Conservation (phyloP, 2,888 invertebrate genomes). For the Unio delphinus region DNA sequence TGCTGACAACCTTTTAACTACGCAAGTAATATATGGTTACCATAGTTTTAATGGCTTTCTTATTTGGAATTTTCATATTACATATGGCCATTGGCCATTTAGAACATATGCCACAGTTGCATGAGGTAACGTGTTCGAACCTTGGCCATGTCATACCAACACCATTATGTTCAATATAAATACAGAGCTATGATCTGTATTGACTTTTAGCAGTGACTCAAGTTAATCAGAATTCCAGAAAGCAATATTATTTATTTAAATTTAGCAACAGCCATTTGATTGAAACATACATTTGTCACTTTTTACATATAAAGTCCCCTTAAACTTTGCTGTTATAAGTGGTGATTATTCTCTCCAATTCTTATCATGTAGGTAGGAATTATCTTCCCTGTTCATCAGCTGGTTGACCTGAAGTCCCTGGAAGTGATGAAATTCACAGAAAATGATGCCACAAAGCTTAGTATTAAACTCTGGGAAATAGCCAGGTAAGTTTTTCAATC, state of each 20-base stretch:
- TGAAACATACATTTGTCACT: neutral
- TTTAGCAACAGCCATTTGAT: neutral
- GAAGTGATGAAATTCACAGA: constrained; percentile 70
- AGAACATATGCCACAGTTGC: too few species aligned
- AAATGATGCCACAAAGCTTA: constrained; percentile 67
- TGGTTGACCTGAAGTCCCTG: constrained; percentile 64
- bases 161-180: too few species aligned
- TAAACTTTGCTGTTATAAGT: too few species aligned
- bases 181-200: neutral
- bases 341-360: neutral
- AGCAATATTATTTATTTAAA: neutral
- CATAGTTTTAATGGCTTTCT: too few species aligned
- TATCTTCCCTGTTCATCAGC: constrained; percentile 65
- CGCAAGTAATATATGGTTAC: too few species aligned
- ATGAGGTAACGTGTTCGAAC: too few species aligned
- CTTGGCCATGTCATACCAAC: too few species aligned
- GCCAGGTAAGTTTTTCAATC: constrained; percentile 59
- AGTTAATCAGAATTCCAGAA: neutral
- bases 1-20: too few species aligned
- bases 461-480: constrained; percentile 73
- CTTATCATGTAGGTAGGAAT: constrained; percentile 51
- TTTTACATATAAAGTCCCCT: neutral
- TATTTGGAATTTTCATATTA: too few species aligned
- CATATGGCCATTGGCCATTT: too few species aligned
- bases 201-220: neutral